These are phyloP conservation scores for Brachypteracias leptosomus DNA, from an alignment of 2,113 vertebrate genomes.

Conservation along the genomic window DNA sequence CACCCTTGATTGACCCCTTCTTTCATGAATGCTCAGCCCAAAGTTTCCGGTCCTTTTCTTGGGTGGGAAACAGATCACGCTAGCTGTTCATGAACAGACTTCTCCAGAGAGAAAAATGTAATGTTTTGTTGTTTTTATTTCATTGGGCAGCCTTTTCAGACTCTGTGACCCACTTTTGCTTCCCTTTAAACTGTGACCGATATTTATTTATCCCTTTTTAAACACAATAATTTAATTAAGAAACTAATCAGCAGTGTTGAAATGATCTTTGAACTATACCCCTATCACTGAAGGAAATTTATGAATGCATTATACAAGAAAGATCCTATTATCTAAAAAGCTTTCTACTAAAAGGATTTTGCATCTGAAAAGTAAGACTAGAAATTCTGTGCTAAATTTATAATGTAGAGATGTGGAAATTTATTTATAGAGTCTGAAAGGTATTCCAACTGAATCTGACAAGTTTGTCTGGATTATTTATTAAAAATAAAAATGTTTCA, in stretches of 20 bases:
- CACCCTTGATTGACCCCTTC: constrained; percentile 3
- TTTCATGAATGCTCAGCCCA: background rate
- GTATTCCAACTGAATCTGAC: background rate
- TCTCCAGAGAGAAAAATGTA: background rate
- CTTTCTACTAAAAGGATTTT: constrained; percentile 13
- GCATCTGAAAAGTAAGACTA: background rate
- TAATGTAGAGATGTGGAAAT: background rate
- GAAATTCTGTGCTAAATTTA: background rate
- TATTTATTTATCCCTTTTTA: constrained; percentile 8
- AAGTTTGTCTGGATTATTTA: background rate
- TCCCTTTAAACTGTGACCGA: background rate
- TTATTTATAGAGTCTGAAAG: background rate
- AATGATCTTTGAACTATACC: constrained; percentile 33
- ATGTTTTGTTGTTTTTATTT: background rate
- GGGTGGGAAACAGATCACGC: background rate
- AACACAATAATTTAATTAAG: constrained; percentile 31
- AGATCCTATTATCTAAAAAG: background rate
- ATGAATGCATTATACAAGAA: background rate
- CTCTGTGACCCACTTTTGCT: background rate
- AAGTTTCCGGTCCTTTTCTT: background rate
- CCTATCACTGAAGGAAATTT: background rate
- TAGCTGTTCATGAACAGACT: rapidly evolving
- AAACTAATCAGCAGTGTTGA: constrained; percentile 20
- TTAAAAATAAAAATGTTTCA: background rate
- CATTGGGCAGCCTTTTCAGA: constrained; percentile 13